A percentile compares a stretch with the other conserved stretches of the same genome.
These are phyloP conservation scores for Pachymerium ferrugineum DNA, from an alignment of 2,888 invertebrate genomes.

Conservation along the genomic window DNA sequence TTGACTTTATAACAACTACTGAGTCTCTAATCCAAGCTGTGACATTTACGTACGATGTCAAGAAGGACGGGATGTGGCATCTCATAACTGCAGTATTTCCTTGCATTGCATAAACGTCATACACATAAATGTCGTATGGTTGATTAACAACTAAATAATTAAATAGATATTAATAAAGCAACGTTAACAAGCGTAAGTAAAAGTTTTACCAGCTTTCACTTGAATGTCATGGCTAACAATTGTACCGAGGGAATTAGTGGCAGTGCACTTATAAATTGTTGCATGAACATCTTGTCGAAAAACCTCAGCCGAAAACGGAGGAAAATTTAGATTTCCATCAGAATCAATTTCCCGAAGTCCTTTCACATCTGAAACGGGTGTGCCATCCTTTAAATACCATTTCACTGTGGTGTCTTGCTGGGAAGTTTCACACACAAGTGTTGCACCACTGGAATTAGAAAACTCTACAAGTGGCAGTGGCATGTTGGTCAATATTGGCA, in stretches of 20 bases:
- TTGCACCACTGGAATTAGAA: constrained; percentile 44
- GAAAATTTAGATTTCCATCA: constrained; percentile 38
- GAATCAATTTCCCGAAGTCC: neutral
- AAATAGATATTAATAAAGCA: too few relatives aligned
- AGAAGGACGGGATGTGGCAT: constrained; percentile 82
- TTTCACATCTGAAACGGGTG: neutral
- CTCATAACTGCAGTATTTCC: constrained; percentile 50
- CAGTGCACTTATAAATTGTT: constrained; percentile 40
- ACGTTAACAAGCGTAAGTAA: too few relatives aligned
- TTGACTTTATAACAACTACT: neutral
- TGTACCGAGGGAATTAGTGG: constrained; percentile 40
- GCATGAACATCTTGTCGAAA: constrained; percentile 41
- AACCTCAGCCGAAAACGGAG: constrained; percentile 38
- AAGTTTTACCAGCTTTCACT: constrained; percentile 41
- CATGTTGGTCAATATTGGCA: neutral
- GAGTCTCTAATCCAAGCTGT: neutral
- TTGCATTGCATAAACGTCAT: constrained; percentile 48
- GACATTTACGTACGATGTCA: constrained; percentile 47
- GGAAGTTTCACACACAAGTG: constrained; percentile 41
- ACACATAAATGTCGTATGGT: constrained; percentile 47
- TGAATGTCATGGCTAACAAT: constrained; percentile 41
- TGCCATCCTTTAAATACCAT: constrained; percentile 2
- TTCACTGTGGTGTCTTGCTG: constrained; percentile 37
- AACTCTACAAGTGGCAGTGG: constrained; percentile 40
- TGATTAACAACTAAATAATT: constrained; percentile 42